A percentile compares a stretch with the other conserved stretches of the same genome.
Evolutionary conservation across 2,888 invertebrate species (phyloP).

Genomic region (Platycheirus albimanus): DNA sequence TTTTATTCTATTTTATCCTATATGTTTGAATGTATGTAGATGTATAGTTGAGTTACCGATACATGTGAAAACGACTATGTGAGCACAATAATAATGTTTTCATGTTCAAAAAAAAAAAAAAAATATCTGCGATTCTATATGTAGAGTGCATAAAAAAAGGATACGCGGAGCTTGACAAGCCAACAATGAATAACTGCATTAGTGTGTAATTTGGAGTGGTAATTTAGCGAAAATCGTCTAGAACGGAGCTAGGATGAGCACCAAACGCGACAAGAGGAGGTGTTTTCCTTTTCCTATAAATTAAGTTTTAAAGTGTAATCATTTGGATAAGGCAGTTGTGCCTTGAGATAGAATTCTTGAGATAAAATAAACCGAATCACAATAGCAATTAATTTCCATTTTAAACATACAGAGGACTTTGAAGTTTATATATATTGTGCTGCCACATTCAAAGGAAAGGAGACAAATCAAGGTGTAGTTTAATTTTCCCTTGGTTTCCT

Average conservation of each 20-base stretch:
- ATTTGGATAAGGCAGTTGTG: background rate
- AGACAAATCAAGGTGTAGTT: constrained; percentile 11
- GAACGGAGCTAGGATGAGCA: constrained; percentile 56
- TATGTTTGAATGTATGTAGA: background rate
- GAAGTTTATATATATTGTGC: constrained; percentile 10
- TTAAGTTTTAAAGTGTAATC: constrained; percentile 62
- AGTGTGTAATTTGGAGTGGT: constrained; percentile 75
- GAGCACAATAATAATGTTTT: constrained; percentile 10
- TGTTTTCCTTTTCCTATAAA: constrained; percentile 73
- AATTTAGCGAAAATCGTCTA: constrained; percentile 71
- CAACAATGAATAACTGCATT: constrained; percentile 73
- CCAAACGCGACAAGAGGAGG: constrained; percentile 55
- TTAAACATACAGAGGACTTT: background rate
- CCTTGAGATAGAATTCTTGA: constrained; percentile 10
- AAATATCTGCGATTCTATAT: background rate
- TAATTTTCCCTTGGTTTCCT: background rate
- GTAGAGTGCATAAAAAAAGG: constrained; percentile 30
- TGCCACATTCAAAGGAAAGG: background rate
- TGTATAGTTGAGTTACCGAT: no score
- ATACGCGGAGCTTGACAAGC: constrained; percentile 34
- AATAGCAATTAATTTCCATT: constrained; percentile 27
- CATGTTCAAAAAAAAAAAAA: constrained; percentile 27
- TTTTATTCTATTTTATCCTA: constrained; percentile 43
- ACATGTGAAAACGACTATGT: constrained; percentile 13
- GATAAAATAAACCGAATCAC: constrained; percentile 26